Evolutionary conservation across 2,113 vertebrate genomes (phyloP), one percentile per base, ranked within the genome.

Genomic region (Dermatemys mawii): DNA sequence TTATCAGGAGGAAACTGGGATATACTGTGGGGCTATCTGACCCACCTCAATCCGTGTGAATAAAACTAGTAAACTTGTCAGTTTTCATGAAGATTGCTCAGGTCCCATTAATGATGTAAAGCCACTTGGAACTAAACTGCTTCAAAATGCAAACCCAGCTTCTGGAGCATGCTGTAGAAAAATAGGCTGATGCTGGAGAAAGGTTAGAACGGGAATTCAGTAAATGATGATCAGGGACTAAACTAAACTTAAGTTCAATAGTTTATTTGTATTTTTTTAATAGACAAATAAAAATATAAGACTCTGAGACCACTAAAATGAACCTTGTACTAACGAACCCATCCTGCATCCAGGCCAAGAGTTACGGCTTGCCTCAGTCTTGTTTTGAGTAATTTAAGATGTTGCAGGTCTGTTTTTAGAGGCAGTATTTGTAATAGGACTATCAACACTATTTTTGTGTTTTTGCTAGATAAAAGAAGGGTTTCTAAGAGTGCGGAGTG

Each of bases 101-200:
- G 89, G 92, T 90, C 86, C 90, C 76, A 87, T 94, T 95, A 95
- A 92, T 95, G 93, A 97, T 94, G 81, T 94, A 97, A 89, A 95
- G 93, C 82, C 57, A 44, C 50, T 54, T 88, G 86, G 50, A 87
- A 85, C 78, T 93, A 86, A 97, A 94, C 54, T 0, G 1, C 89
- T 97, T 92, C 90, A 50, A 87, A 94, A 92, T 87, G 86, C 75
- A 84, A 94, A 86, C 80, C 81, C 7, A 1, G 46, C 78, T 96
- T 81, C 60, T 76, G 67, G 67, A 75, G 75, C n/a, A 78, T 76
- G n/a, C 90, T 82, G 87, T 78, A 46, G 29, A 21, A 84, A 83
- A 83, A 92, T 2, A 85, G 81, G 49, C 53, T 95, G 94, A 90
- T 70, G 54, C 55, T 44, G 22, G 55, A 83, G 82, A 49, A 51